Evolutionary conservation across 1,140 invertebrate species (phyloP), one percentile per base, ranked within the genome.

Genomic region (Anadara kagoshimensis): DNA sequence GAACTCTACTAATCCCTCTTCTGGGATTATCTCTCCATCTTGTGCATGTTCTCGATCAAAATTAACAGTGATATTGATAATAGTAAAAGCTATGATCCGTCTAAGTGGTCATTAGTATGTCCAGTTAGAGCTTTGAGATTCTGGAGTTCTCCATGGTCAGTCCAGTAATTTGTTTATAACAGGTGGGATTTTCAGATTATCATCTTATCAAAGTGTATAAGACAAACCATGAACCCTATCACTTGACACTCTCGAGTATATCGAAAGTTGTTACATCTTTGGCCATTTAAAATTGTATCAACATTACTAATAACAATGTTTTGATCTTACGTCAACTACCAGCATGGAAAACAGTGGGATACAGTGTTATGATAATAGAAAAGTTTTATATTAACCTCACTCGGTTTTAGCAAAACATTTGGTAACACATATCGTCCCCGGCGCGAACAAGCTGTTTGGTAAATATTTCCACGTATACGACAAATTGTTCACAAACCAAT

Each of bases 331-430:
- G 56, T 64, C 63, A 71, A 71, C 63, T 71, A 59, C 29, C 61
- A 36, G 47, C 53, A 51, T 56, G 69, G 43, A 54, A 71, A 71
- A 49, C 53, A 51, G 49, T 49, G 49, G 49, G 56, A 51, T 67
- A 54, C 56, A 43, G 56, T 51, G 56, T 43, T 22, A 56, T 26
- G 5, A 36, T 67, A 67, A 67, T 67, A 51, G 56, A 36, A 41
- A 67, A 51, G 53, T 67, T 56, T 54, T 29, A 49, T 56, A 67
- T 71, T 71, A 71, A 71, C 69, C 69, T 57, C 69, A 71, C 69
- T 71, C 63, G 54, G 54, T 24, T n/a, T 49, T 44, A 63, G 51
- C 20, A 71, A 71, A 71, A 71, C 69, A 71, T 62, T 71, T 71
- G 44, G 69, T 67, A 54, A 67, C 49, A 54, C 36, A 26, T 56